Evolutionary conservation across 2,797 vertebrate genomes (phyloP), one percentile per base, ranked within the genome.

Genomic region (Crocidura indochinensis): DNA sequence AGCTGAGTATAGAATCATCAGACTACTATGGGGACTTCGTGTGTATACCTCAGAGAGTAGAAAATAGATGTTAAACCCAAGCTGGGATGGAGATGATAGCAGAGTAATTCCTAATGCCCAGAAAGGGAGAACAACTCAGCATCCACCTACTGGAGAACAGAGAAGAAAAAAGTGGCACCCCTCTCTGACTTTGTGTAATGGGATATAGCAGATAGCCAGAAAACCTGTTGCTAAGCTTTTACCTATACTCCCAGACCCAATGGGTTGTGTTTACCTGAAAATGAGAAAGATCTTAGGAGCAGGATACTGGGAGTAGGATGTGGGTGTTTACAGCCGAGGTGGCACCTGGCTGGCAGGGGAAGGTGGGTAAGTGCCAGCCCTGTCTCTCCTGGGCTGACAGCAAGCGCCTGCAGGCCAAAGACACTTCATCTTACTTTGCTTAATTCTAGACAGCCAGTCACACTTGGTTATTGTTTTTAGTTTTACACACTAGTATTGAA

Each of bases 401-500:
- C 2, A 29, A 12, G 4, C 2, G 31, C 31, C n/a, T 46, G 87
- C 86, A 31, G 38, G 86, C 62, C 60, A 89, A 72, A 85, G 85
- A 84, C 47, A 75, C 93, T 96, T 92, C 65, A 86, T 96, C 94
- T 96, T 89, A 88, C 94, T 97, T 94, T 95, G 94, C 94, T 94
- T 96, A 93, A 97, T 96, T 95, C 92, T 60, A 88, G 93, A 95
- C 73, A 95, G 93, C 86, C 90, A 96, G 96, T 95, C 94, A 96
- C 86, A 81, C 68, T 84, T 51, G 81, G 90, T 96, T 97, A 96
- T 73, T 97, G 94, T 85, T 97, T 96, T 96, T 84, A 95, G 80
- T 90, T 96, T 92, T 96, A 96, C 31, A 84, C 64, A 94, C 93
- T 73, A 91, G 90, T 93, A 96, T 60, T 93, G 94, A 89, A 93